Percentiles rank a stretch among this genome's conserved stretches.
Conservation (phyloP, 1,140 invertebrate genomes). For the Bicyclus anynana region DNA sequence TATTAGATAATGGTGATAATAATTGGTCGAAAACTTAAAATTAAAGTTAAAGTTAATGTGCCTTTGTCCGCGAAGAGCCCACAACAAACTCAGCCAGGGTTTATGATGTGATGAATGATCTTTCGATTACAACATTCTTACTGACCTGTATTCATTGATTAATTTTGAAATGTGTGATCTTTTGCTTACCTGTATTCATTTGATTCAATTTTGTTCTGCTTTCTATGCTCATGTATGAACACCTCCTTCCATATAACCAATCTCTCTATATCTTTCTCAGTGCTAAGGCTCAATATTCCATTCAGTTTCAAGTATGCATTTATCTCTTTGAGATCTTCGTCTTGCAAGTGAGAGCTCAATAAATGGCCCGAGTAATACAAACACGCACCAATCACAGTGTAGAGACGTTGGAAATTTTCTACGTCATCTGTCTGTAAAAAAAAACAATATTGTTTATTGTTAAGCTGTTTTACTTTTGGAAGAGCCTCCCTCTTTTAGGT, state of each 20-base stretch:
- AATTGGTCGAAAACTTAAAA: too few species aligned
- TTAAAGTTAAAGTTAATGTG: too few species aligned
- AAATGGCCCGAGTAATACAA: conserved; percentile 85
- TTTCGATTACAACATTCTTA: too few species aligned
- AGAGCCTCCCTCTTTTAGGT: too few species aligned
- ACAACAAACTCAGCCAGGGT: too few species aligned
- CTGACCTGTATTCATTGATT: too few species aligned
- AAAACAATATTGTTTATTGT: too few species aligned
- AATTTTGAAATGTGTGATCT: too few species aligned
- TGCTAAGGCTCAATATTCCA: conserved; percentile 82
- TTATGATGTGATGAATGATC: too few species aligned
- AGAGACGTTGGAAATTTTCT: conserved; percentile 86
- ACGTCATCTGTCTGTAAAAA: conserved; percentile 86
- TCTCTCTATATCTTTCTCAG: conserved; percentile 81
- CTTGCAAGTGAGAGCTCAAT: conserved; percentile 83
- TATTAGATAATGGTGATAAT: too few species aligned
- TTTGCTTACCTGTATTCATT: conserved; percentile 57
- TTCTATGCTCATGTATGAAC: conserved; percentile 73
- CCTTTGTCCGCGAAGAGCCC: too few species aligned
- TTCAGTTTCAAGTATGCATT: conserved; percentile 83
- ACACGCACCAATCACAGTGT: conserved; percentile 86
- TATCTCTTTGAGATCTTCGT: conserved; percentile 84
- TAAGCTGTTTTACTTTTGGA: too few species aligned
- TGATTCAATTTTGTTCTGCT: conserved; percentile 44
- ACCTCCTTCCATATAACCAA: conserved; percentile 88